A percentile compares a stretch with the other conserved stretches of the same genome.
Conservation (phyloP, 92 coral and sea anemone genomes). For the Phymanthus crucifer region DNA sequence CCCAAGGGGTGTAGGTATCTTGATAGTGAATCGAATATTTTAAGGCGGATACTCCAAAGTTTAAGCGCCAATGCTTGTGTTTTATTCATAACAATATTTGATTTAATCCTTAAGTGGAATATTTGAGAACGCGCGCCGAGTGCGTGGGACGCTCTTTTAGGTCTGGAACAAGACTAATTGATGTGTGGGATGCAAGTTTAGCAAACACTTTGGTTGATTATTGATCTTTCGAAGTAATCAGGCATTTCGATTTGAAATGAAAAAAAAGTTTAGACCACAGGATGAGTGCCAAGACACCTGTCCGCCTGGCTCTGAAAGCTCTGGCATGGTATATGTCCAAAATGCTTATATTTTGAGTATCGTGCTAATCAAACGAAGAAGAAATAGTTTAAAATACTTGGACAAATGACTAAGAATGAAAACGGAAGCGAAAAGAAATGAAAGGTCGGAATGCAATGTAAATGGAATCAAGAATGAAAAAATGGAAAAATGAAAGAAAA, state of each 20-base stretch:
- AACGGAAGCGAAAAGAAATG: background rate
- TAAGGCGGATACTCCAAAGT: background rate
- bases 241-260: background rate
- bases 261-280: background rate
- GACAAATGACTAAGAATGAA: background rate
- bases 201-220: constrained; percentile 18
- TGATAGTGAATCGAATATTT: background rate
- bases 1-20: too few species aligned
- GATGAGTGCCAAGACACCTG: background rate
- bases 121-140: background rate
- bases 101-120: background rate
- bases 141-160: background rate
- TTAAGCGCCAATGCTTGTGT: background rate
- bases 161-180: constrained; percentile 16
- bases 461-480: background rate
- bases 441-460: background rate
- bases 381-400: background rate
- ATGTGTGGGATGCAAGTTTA: constrained; percentile 16
- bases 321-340: background rate
- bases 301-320: background rate
- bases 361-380: background rate
- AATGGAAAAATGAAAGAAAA: background rate
- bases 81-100: background rate
- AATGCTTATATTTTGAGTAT: background rate
- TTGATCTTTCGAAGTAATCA: background rate